phyloP scores from a whole-genome alignment of 2,888 invertebrate species.

The Orthonychiurus folsomi region DNA sequence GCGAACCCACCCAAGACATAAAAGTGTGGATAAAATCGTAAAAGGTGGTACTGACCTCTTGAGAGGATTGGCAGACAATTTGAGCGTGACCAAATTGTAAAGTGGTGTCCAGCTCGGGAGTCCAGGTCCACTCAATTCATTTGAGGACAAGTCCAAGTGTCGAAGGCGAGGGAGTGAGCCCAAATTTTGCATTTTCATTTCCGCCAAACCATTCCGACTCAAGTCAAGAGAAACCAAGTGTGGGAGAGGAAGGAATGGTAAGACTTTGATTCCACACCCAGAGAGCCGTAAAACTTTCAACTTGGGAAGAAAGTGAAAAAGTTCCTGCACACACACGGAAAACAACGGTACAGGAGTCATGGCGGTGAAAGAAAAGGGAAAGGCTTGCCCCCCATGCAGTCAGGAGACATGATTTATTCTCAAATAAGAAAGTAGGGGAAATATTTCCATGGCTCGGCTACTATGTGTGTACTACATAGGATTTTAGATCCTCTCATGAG shows the following conservation, averaged over 20 bases:
- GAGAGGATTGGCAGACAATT: slow-evolving; percentile 73
- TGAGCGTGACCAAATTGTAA: slow-evolving; percentile 62
- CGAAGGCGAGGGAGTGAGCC: slow-evolving; percentile 53
- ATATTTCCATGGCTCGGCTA: no score
- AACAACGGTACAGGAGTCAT: not conserved
- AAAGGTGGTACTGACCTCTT: slow-evolving; percentile 42
- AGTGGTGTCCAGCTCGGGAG: slow-evolving; percentile 65
- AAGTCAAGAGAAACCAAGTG: slow-evolving; percentile 62
- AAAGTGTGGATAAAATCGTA: no score
- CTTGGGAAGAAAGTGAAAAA: slow-evolving; percentile 75
- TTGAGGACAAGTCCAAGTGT: slow-evolving; percentile 64
- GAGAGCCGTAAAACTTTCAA: slow-evolving; percentile 67
- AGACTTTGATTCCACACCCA: slow-evolving; percentile 63
- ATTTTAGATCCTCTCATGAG: no score
- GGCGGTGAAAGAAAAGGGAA: slow-evolving; percentile 8
- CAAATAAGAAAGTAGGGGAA: no score
- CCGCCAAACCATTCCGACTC: slow-evolving; percentile 64
- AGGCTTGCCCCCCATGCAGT: no score
- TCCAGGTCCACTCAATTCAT: slow-evolving; percentile 65
- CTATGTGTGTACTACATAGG: no score
- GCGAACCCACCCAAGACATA: no score
- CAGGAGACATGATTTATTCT: no score
- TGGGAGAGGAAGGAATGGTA: slow-evolving; percentile 65
- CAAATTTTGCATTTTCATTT: slow-evolving; percentile 61
- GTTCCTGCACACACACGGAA: slow-evolving; percentile 47